Percentiles rank a stretch among this genome's conserved stretches.
Conservation (phyloP, 2,113 vertebrate species). For the Oreocharis arfaki region DNA sequence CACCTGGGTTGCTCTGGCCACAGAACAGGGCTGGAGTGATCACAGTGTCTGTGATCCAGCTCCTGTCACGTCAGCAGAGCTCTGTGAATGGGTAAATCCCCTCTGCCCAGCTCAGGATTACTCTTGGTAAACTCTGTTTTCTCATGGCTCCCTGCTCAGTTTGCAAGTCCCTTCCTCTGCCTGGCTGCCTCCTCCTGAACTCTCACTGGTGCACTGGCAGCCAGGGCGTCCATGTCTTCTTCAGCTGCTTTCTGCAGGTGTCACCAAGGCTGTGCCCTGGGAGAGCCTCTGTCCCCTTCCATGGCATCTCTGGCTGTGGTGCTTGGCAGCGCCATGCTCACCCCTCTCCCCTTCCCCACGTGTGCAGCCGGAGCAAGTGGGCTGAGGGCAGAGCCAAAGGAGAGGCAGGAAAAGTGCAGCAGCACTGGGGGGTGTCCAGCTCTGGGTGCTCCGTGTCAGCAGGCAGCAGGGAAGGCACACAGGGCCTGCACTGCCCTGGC, state of each 20-base stretch:
- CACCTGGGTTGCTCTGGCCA: background rate
- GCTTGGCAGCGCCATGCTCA: background rate
- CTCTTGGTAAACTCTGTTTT: background rate
- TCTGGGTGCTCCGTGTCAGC: background rate
- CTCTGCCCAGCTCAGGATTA: background rate
- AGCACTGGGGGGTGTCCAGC: rapidly evolving
- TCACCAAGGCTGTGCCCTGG: background rate
- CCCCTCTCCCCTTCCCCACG: background rate
- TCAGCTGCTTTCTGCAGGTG: background rate
- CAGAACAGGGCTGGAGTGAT: background rate
- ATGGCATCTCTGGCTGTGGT: background rate
- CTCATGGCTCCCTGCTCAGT: background rate
- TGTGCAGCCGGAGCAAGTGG: rapidly evolving
- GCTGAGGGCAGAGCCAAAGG: background rate
- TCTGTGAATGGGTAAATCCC: background rate
- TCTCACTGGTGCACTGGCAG: background rate
- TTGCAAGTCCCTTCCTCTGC: background rate
- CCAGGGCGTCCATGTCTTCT: rapidly evolving
- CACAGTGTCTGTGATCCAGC: background rate
- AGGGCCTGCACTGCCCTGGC: background rate
- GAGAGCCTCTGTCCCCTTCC: background rate
- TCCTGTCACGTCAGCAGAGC: background rate
- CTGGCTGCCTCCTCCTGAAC: background rate
- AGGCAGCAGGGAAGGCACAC: background rate
- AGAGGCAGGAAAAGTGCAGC: background rate